phyloP scores from a whole-genome alignment of 2,797 vertebrate species.

The Chloroceryle inda region DNA sequence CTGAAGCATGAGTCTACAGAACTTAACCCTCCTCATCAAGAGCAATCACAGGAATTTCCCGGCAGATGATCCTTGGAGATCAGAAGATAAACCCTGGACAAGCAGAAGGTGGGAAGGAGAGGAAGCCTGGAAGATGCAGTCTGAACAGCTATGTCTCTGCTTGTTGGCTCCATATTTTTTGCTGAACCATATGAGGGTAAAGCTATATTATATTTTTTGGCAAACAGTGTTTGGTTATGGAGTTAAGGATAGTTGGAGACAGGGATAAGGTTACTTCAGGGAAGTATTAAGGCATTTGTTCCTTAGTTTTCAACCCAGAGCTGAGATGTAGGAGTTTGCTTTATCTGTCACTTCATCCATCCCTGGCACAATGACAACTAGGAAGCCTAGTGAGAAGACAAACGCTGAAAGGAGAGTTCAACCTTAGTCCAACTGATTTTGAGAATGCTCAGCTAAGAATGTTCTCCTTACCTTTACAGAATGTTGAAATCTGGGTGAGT shows the following conservation, averaged over 20 bases:
- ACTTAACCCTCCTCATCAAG: neutral
- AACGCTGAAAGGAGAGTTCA: neutral
- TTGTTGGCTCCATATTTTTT: neutral
- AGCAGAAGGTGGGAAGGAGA: neutral
- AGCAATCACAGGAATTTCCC: neutral
- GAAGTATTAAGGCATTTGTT: neutral
- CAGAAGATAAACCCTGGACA: neutral
- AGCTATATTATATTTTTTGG: neutral
- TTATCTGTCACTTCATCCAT: neutral
- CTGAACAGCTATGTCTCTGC: rapidly evolving
- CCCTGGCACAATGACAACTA: neutral
- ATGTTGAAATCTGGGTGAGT: neutral
- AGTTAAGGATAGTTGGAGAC: neutral
- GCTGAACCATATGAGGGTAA: neutral
- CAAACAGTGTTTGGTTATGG: neutral
- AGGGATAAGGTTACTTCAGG: neutral
- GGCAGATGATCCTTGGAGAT: neutral
- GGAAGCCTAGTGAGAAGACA: neutral
- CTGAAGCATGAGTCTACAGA: neutral
- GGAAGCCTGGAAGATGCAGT: neutral
- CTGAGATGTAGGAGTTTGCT: neutral
- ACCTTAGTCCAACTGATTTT: neutral
- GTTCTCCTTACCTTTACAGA: neutral
- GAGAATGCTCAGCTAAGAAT: neutral
- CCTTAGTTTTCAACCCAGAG: neutral